Evolutionary conservation across 2,113 vertebrate species (phyloP), one percentile per base, ranked within the genome.

Genomic region (Urocynchramus pylzowi): DNA sequence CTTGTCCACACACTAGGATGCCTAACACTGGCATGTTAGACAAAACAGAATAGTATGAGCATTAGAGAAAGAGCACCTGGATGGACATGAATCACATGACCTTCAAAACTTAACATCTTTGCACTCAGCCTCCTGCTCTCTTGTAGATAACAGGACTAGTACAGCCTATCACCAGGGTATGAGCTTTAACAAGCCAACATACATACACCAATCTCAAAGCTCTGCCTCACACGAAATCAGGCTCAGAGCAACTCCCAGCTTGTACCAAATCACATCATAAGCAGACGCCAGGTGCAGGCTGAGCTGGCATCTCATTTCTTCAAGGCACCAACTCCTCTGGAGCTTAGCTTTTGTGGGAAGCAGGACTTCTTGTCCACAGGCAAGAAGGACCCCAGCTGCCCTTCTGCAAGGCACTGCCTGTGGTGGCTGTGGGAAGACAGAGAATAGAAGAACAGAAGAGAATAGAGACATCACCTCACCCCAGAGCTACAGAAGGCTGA

Each of bases 251-350:
- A 13, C 54, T 61, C 60, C 44, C 45, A 77, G 0, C 47, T 35
- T 49, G 11, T 71, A 84, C 41, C 45, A 68, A 74, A 79, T 2
- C 21, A 47, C 6, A 6, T 1, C 52, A 17, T 4, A 17, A 78
- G 65, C 39, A 50, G 52, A 47, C 0, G 1, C 28, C 39, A 42
- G 16, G 23, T 0, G 0, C 52, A 41, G 54, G 44, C 9, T 59
- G 52, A 84, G 52, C 21, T 69, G 50, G 11, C 2, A 4, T 23
- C 57, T 68, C 0, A 0, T 16, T 57, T 65, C 70, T 6, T 2
- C 65, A 47, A n/a, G 65, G 69, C 3, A 4, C 30, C 27, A 59
- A 8, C 1, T 33, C 49, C 49, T 52, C 52, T 67, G 47, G 70
- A 75, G 61, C 26, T 70, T n/a, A 63, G 82, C 6, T 39, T 24